phyloP scores from a whole-genome alignment of 2,113 vertebrate genomes.

The Nematolebias whitei region DNA sequence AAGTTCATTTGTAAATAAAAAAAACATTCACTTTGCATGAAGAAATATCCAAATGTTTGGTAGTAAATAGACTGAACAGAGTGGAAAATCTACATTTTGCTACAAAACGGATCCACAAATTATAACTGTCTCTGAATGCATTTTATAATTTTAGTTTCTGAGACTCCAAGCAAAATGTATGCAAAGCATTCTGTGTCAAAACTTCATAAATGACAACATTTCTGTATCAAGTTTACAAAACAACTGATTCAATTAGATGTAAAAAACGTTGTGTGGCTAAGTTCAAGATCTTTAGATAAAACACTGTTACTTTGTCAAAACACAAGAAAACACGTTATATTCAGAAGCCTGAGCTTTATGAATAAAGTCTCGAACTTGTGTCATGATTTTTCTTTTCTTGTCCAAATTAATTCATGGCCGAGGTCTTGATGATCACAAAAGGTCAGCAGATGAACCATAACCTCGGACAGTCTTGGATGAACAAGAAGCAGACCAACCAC shows the following conservation, averaged over 20 bases:
- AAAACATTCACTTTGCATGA: not conserved
- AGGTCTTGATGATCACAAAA: conserved; percentile 5
- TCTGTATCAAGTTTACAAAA: too few species aligned
- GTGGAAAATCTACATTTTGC: conserved; percentile 2
- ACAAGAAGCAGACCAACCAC: conserved; percentile 1
- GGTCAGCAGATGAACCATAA: conserved; percentile 15
- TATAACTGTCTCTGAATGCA: not conserved
- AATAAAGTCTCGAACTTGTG: conserved; percentile 5
- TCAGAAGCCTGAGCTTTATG: not conserved
- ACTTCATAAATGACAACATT: too few species aligned
- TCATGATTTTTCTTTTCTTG: not conserved
- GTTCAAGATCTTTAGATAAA: too few species aligned
- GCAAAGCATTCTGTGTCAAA: too few species aligned
- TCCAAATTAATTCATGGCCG: not conserved
- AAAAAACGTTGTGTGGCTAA: too few species aligned
- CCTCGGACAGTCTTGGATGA: not conserved
- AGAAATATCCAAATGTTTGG: not conserved
- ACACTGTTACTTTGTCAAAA: not conserved
- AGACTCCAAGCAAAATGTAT: not conserved
- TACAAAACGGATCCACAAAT: not conserved
- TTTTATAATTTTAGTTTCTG: not conserved
- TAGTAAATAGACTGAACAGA: conserved; percentile 3
- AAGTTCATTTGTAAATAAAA: conserved; percentile 1
- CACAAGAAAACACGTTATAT: too few species aligned
- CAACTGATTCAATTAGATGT: too few species aligned